Conservation (phyloP, 2,888 invertebrate species). For the Mylabris sibirica region DNA sequence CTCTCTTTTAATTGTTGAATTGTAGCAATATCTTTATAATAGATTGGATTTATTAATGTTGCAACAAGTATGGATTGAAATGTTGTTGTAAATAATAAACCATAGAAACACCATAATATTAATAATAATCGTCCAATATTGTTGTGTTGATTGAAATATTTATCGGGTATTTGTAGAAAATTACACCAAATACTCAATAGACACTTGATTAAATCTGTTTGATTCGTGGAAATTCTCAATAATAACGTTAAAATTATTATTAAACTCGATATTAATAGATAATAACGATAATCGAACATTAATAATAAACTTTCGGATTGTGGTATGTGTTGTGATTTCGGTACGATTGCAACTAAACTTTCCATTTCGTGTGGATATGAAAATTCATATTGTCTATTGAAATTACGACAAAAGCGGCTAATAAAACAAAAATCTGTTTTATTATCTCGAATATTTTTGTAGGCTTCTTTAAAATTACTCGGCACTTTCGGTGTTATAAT, state of each 20-base stretch:
- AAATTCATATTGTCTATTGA: background rate
- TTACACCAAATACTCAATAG: conserved; percentile 5
- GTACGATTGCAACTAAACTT: conserved; percentile 20
- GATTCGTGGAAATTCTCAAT: conserved; percentile 14
- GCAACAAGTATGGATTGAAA: conserved; percentile 1
- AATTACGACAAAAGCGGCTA: conserved; percentile 18
- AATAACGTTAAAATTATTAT: conserved; percentile 10
- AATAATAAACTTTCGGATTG: conserved; percentile 20
- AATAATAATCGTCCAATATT: background rate
- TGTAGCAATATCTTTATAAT: conserved; percentile 11
- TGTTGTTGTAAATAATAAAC: conserved; percentile 5
- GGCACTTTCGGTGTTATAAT: background rate
- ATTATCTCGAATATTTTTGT: background rate
- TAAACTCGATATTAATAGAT: conserved; percentile 6
- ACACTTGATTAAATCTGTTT: conserved; percentile 19
- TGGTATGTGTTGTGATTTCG: conserved; percentile 20
- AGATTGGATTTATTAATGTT: conserved; percentile 12
- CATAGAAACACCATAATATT: background rate
- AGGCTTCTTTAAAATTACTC: background rate
- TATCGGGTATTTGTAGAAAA: conserved; percentile 17
- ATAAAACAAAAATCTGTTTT: conserved; percentile 26
- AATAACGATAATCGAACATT: conserved; percentile 12
- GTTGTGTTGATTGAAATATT: conserved; percentile 15
- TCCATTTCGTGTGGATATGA: conserved; percentile 12
- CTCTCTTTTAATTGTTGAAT: conserved; percentile 13